A percentile compares a stretch with the other conserved stretches of the same genome.
These are phyloP conservation scores for Drosophila ogumai DNA, from an alignment of 1,140 invertebrate species.

Conservation along the genomic window DNA sequence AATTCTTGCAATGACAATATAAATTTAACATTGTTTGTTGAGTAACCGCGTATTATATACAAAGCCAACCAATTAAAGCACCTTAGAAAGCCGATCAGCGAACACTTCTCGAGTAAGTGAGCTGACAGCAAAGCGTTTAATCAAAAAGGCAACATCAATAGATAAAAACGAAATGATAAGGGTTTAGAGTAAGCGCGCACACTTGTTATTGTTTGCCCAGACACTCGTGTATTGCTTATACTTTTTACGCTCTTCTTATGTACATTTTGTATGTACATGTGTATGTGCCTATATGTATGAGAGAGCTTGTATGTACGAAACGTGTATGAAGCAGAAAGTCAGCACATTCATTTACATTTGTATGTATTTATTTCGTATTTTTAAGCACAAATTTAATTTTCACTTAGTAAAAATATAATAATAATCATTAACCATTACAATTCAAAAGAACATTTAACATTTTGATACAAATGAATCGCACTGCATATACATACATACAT, in stretches of 20 bases:
- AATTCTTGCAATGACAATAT: not conserved
- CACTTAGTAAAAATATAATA: not conserved
- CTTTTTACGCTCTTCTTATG: not conserved
- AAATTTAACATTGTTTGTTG: not conserved
- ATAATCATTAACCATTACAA: not conserved
- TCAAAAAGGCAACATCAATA: conserved; percentile 40
- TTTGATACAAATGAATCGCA: not conserved
- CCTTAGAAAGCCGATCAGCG: conserved; percentile 7
- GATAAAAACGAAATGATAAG: conserved; percentile 70
- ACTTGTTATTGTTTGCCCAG: conserved; percentile 7
- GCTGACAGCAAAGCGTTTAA: conserved; percentile 25
- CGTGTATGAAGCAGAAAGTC: not conserved
- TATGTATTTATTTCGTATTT: not conserved
- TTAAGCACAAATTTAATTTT: not conserved
- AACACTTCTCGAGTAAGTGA: not conserved
- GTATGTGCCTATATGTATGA: not conserved
- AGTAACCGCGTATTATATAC: not conserved
- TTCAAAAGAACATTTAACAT: not conserved
- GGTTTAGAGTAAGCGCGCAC: conserved; percentile 15
- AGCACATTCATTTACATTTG: not conserved
- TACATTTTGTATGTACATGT: conserved; percentile 3
- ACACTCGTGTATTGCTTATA: conserved; percentile 11
- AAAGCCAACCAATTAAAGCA: not conserved
- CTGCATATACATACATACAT: not conserved
- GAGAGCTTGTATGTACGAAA: not conserved